These are phyloP conservation scores for Bos indicus DNA, from an alignment of 2,113 vertebrate genomes.

Conservation along the genomic window DNA sequence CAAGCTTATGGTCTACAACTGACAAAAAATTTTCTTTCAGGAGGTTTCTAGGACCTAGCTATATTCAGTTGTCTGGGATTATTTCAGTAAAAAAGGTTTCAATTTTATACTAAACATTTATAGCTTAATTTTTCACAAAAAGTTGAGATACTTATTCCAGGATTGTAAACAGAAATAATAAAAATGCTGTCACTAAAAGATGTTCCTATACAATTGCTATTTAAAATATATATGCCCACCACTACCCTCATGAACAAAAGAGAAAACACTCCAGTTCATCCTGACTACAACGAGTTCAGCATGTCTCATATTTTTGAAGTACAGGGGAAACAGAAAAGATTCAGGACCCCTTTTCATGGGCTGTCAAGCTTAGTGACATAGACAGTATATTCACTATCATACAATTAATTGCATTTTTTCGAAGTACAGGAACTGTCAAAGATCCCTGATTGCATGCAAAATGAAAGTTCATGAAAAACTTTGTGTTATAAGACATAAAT, in stretches of 20 bases:
- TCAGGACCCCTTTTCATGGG: background rate
- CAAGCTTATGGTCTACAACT: background rate
- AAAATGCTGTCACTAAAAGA: background rate
- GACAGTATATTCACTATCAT: background rate
- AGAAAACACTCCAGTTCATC: background rate
- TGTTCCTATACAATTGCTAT: background rate
- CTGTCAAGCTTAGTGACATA: background rate
- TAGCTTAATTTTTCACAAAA: background rate
- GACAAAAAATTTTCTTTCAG: background rate
- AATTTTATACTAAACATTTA: background rate
- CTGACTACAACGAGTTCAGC: background rate
- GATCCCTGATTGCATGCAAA: background rate
- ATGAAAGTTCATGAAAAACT: background rate
- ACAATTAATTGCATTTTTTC: background rate
- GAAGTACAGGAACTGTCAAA: background rate
- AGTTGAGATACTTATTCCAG: background rate
- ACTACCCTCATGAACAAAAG: background rate
- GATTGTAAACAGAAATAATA: background rate
- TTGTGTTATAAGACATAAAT: background rate
- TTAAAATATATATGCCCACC: background rate
- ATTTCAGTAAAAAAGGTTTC: background rate
- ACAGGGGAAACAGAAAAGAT: background rate
- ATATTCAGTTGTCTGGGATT: background rate
- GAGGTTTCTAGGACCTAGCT: background rate
- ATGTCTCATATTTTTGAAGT: background rate